A percentile compares a stretch with the other conserved stretches of the same genome.
phyloP scores from a whole-genome alignment of 1,140 invertebrate genomes.

The Drosophila funebris region DNA sequence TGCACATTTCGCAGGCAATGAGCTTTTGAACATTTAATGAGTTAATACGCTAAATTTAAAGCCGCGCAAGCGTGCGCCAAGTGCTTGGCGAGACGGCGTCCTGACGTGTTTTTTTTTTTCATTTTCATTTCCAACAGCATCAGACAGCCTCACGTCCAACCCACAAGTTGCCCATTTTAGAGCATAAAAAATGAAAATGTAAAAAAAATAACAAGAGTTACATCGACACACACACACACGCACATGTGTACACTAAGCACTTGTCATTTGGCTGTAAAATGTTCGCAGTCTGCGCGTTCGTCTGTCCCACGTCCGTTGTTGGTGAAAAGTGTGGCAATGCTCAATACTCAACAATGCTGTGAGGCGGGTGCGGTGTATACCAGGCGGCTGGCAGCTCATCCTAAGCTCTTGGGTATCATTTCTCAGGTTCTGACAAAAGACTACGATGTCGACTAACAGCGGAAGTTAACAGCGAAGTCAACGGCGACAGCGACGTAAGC shows the following conservation, averaged over 20 bases:
- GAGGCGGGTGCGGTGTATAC: background rate
- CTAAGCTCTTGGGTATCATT: constrained; percentile 68
- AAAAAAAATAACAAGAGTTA: constrained; percentile 5
- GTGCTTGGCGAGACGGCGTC: constrained; percentile 49
- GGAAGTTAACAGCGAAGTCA: constrained; percentile 35
- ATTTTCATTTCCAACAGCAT: background rate
- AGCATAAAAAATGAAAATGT: constrained; percentile 60
- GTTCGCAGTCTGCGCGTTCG: constrained; percentile 23
- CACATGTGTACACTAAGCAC: constrained; percentile 50
- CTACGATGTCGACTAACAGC: constrained; percentile 53
- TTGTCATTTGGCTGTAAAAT: constrained; percentile 72
- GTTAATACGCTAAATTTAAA: constrained; percentile 79
- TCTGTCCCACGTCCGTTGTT: constrained; percentile 19
- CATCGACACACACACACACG: constrained; percentile 19
- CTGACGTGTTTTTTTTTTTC: constrained; percentile 36
- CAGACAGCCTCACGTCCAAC: constrained; percentile 1
- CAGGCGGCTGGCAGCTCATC: constrained; percentile 25
- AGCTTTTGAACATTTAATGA: constrained; percentile 79
- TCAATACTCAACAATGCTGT: constrained; percentile 49
- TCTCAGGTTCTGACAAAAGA: constrained; percentile 51
- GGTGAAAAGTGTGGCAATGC: constrained; percentile 60
- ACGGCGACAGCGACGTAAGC: constrained; percentile 28
- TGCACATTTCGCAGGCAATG: constrained; percentile 79
- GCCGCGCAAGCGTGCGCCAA: constrained; percentile 73
- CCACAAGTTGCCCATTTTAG: constrained; percentile 46